phyloP scores from a whole-genome alignment of 2,113 vertebrate genomes.

The Prochilodus magdalenae region DNA sequence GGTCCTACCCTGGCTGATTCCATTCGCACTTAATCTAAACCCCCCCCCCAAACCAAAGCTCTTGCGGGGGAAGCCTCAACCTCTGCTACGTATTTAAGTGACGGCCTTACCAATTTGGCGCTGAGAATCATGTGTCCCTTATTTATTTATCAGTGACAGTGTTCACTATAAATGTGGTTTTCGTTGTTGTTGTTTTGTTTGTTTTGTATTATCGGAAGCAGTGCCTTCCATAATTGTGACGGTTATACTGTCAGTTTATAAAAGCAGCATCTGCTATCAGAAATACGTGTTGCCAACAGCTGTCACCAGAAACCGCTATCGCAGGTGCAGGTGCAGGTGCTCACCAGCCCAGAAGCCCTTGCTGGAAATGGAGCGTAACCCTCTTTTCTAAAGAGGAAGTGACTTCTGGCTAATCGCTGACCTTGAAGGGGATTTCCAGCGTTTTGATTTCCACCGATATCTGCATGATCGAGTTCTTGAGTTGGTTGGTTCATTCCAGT shows the following conservation, averaged over 20 bases:
- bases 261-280: conserved; percentile 98
- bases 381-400: conserved; percentile 6
- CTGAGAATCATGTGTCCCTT: conserved; percentile 76
- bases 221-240: conserved; percentile 99
- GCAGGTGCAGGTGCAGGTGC: conserved; percentile 16
- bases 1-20: not conserved
- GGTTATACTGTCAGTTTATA: conserved; percentile 97
- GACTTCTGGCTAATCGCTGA: not conserved
- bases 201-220: conserved; percentile 95
- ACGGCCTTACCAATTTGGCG: conserved; percentile 52
- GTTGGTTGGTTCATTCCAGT: too few species aligned
- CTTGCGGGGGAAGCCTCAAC: conserved; percentile 1
- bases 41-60: not conserved
- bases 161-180: conserved; percentile 89
- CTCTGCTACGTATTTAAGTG: conserved; percentile 36
- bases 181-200: conserved; percentile 75
- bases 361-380: not conserved
- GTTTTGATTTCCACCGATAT: too few species aligned
- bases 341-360: not conserved
- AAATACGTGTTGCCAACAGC: conserved; percentile 64
- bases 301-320: conserved; percentile 50
- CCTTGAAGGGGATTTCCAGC: too few species aligned
- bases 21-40: conserved; percentile 11
- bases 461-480: too few species aligned
- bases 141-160: conserved; percentile 95